Conservation (phyloP, 2,113 vertebrate species). For the Trematocara marginatum region DNA sequence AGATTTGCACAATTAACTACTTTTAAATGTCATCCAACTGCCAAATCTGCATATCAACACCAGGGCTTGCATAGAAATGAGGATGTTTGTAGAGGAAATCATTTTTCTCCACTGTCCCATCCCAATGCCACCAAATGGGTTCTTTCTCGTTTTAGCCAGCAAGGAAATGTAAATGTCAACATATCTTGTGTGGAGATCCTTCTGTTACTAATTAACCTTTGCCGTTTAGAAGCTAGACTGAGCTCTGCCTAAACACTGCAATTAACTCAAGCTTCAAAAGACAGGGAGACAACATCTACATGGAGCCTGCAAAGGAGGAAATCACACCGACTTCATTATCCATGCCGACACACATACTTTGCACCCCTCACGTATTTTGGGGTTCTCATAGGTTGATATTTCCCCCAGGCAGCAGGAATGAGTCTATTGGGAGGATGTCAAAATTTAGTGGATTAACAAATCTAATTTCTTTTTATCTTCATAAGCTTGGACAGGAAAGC, state of each 20-base stretch:
- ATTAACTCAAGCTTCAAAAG: slow-evolving; percentile 61
- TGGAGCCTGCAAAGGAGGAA: slow-evolving; percentile 6
- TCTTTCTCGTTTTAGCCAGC: slow-evolving; percentile 53
- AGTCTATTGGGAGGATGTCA: slow-evolving; percentile 35
- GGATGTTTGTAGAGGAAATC: slow-evolving; percentile 50
- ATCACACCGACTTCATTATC: slow-evolving; percentile 50
- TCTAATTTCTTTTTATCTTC: slow-evolving; percentile 63
- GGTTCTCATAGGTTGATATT: slow-evolving; percentile 26
- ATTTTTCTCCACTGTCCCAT: slow-evolving; percentile 30
- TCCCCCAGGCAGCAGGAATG: slow-evolving; percentile 16
- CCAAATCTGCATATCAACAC: slow-evolving; percentile 73
- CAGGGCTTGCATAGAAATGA: slow-evolving; percentile 69
- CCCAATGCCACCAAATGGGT: slow-evolving; percentile 28
- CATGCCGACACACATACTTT: neutral
- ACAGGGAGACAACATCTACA: slow-evolving; percentile 57
- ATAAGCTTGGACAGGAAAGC: slow-evolving; percentile 24
- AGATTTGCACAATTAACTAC: slow-evolving; percentile 82
- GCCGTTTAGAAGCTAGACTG: slow-evolving; percentile 50
- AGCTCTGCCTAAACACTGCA: slow-evolving; percentile 66
- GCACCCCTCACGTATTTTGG: slow-evolving; percentile 12
- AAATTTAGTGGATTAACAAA: slow-evolving; percentile 60
- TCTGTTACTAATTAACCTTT: slow-evolving; percentile 76
- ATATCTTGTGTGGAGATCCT: slow-evolving; percentile 65
- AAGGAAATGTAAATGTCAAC: slow-evolving; percentile 72
- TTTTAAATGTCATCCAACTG: slow-evolving; percentile 77